Evolutionary conservation across 1,140 invertebrate species (phyloP), one percentile per base, ranked within the genome.

Genomic region (Dinoponera quadriceps): DNA sequence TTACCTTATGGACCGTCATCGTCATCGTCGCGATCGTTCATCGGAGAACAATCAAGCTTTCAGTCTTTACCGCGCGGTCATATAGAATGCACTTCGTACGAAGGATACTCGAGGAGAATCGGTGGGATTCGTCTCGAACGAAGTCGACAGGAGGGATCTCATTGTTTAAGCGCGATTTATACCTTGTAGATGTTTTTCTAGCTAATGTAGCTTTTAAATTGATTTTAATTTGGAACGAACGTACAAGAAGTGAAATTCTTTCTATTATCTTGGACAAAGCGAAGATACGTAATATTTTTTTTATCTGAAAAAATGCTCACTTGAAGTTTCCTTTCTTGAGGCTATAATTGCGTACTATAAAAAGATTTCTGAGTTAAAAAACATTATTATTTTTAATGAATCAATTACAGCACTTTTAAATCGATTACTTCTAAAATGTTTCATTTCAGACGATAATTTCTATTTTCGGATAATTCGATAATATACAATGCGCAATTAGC

Each of bases 1-100:
- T 87, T 87, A 87, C 85, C 85, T 86, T 27, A 27, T 29, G 29
- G 57, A 49, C 18, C 33, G 74, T 33, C 65, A 55, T 20, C 60
- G 29, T 25, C 22, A 63, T 29, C 59, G 60, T 44, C 38, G 38
- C 33, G 51, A 69, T 57, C 5, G 63, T 78, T 68, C 63, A 68
- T n/a, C 22, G 29, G 48, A 44, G 69, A 38, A 80, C 38, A 69
- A 59, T 57, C 48, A 33, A 2, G 13, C 62, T 78, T 16, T 22
- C 57, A 49, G 7, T 18, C 20, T 55, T 57, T 78, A 69, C 1
- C 29, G 29, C 75, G 51, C 22, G 22, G 48, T 71, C n/a, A 48
- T 69, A 55, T 69, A 55, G 14, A 69, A 78, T 69, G n/a, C 38
- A 55, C 54, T 44, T n/a, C 22, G 63, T 9, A n/a, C 60, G 33